These are phyloP conservation scores for Parotocinclus haroldoi DNA, from an alignment of 2,797 vertebrate genomes.

Conservation along the genomic window DNA sequence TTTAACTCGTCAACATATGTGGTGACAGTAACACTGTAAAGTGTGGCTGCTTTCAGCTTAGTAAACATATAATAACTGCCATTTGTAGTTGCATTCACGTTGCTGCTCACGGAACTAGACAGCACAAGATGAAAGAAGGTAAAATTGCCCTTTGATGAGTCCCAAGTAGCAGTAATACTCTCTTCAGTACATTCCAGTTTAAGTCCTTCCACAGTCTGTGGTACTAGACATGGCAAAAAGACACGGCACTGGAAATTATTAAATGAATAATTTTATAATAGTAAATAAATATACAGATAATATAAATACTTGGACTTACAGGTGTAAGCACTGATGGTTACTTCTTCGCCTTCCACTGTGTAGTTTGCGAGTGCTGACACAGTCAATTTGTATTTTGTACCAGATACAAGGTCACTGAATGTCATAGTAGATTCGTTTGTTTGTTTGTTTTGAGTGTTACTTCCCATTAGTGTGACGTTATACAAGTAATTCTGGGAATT, in stretches of 20 bases:
- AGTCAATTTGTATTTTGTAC: slow-evolving; percentile 14
- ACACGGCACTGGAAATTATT: background rate
- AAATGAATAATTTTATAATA: background rate
- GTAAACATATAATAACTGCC: fast-evolving
- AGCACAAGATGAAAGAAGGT: background rate
- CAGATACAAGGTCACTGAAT: fast-evolving
- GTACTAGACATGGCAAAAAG: slow-evolving; percentile 4
- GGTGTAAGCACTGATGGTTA: slow-evolving; percentile 15
- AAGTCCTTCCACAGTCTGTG: background rate
- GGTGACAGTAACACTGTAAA: slow-evolving; percentile 46
- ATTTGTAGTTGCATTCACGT: fast-evolving
- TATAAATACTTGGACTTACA: slow-evolving; percentile 20
- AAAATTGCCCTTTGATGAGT: background rate
- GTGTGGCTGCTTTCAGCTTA: fast-evolving
- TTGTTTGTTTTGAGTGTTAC: fast-evolving
- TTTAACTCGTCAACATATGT: background rate
- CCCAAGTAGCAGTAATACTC: background rate
- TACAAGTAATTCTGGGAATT: fast-evolving
- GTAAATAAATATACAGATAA: background rate
- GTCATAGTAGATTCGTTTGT: background rate
- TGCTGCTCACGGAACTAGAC: background rate
- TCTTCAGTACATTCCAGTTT: background rate
- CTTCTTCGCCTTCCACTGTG: background rate
- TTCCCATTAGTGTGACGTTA: fast-evolving
- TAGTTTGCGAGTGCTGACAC: background rate